Evolutionary conservation across 2,797 vertebrate species (phyloP).

Genomic region (Sebastes kiyomatsui): DNA sequence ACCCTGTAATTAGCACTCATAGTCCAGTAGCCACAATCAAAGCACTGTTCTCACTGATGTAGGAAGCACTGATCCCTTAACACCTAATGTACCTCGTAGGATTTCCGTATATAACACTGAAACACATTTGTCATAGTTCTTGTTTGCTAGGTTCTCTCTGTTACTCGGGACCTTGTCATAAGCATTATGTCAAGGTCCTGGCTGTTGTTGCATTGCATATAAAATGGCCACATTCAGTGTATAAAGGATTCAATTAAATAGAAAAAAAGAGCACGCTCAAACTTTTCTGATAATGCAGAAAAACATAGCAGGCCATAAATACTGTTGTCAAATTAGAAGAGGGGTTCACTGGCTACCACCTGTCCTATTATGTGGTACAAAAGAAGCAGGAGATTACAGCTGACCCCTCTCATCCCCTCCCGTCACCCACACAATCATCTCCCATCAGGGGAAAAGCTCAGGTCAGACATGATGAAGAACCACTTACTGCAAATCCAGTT

Average conservation of each 20-base stretch:
- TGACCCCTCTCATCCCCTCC: not conserved
- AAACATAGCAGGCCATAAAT: not conserved
- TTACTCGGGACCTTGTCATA: not conserved
- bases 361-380: not conserved
- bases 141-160: not conserved
- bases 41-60: not conserved
- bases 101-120: not conserved
- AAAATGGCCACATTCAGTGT: not conserved
- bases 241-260: not conserved
- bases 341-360: not conserved
- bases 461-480: slow-evolving; percentile 29
- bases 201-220: not conserved
- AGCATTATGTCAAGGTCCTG: not conserved
- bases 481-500: slow-evolving; percentile 23
- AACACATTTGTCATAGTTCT: not conserved
- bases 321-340: not conserved
- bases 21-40: slow-evolving; percentile 22
- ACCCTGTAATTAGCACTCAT: slow-evolving; percentile 37
- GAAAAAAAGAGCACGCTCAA: not conserved
- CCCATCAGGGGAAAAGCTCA: not conserved
- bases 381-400: slow-evolving; percentile 22
- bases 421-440: slow-evolving; percentile 8
- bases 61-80: not conserved
- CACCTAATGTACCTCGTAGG: not conserved
- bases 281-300: not conserved